Conservation (phyloP, 2,113 vertebrate species). For the Centropristis striata region DNA sequence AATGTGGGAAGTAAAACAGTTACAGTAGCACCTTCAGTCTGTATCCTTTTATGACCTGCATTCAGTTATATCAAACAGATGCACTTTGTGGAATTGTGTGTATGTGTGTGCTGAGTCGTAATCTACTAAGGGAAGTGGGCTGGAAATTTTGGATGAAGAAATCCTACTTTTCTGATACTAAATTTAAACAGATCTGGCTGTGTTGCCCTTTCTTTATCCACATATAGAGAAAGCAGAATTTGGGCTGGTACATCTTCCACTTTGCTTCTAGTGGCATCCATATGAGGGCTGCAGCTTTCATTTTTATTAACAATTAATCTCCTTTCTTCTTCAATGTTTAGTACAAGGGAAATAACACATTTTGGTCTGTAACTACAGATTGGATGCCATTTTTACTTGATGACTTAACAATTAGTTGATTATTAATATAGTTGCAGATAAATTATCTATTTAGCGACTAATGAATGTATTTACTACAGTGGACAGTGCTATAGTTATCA, state of each 20-base stretch:
- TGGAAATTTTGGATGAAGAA: not conserved
- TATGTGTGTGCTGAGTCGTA: not conserved
- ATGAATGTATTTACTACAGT: not conserved
- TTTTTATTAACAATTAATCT: too few species aligned
- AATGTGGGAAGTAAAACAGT: not conserved
- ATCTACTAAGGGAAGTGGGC: constrained; percentile 20
- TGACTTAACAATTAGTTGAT: not conserved
- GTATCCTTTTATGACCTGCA: constrained; percentile 21
- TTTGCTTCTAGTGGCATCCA: not conserved
- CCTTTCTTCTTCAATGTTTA: too few species aligned
- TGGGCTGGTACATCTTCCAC: not conserved
- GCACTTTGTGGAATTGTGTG: not conserved
- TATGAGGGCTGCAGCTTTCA: not conserved
- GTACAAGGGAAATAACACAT: too few species aligned
- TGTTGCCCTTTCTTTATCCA: not conserved
- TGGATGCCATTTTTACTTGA: too few species aligned
- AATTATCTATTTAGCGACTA: not conserved
- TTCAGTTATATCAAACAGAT: not conserved
- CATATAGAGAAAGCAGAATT: not conserved
- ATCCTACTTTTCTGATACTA: not conserved
- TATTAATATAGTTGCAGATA: not conserved
- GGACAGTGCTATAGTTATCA: too few species aligned
- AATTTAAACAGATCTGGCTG: constrained; percentile 2
- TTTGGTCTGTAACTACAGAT: too few species aligned
- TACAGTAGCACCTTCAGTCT: constrained; percentile 1